Conservation (phyloP, 2,797 vertebrate species). For the Tachyglossus aculeatus region DNA sequence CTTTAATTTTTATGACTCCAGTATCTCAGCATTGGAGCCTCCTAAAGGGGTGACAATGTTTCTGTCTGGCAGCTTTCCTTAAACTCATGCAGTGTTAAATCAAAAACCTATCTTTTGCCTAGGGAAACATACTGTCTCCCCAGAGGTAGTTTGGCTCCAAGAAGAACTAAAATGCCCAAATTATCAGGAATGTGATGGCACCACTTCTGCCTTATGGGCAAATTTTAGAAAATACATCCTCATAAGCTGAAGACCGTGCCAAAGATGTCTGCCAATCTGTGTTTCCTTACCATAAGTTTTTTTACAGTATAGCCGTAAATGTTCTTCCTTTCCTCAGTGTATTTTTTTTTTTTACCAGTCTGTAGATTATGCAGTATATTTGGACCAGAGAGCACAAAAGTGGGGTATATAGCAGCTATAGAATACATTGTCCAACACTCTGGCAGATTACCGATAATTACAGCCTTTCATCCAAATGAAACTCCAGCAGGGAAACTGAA, state of each 20-base stretch:
- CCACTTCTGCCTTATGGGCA: not conserved
- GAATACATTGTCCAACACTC: constrained; percentile 22
- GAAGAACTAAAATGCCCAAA: constrained; percentile 13
- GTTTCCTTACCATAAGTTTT: no score
- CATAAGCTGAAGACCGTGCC: no score
- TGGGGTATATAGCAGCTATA: not conserved
- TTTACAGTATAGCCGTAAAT: no score
- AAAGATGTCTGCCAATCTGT: no score
- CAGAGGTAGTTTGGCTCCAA: constrained; percentile 46
- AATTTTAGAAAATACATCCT: constrained; percentile 5
- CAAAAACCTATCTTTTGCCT: constrained; percentile 54
- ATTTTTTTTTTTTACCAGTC: not conserved
- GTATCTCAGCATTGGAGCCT: no score
- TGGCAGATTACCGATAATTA: not conserved
- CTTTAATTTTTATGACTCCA: no score
- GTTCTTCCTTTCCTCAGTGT: no score
- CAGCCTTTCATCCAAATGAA: constrained; percentile 41
- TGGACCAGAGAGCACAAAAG: constrained; percentile 17
- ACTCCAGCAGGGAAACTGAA: constrained; percentile 33
- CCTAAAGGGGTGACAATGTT: no score
- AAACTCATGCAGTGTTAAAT: no score
- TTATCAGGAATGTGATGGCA: not conserved
- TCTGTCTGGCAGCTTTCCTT: no score
- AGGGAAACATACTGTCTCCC: constrained; percentile 12
- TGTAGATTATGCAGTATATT: constrained; percentile 23